These are phyloP conservation scores for Protobothrops flavoviridis DNA, from an alignment of 2,113 vertebrate genomes.

Conservation along the genomic window DNA sequence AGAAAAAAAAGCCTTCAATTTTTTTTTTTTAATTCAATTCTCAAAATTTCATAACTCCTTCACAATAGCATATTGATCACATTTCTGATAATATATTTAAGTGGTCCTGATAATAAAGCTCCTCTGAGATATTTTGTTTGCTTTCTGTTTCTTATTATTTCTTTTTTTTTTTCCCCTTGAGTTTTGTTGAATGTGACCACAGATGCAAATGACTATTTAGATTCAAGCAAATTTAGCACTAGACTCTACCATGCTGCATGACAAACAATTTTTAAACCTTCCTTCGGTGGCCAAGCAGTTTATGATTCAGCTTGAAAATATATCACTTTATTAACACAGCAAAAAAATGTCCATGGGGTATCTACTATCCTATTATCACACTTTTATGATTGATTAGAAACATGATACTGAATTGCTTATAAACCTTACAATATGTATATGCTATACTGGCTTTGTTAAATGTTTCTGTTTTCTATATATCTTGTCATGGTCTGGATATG, in stretches of 20 bases:
- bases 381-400: neutral
- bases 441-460: neutral
- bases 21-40: neutral
- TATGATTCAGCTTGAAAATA: neutral
- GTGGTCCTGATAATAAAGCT: neutral
- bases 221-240: neutral
- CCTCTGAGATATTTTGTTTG: neutral
- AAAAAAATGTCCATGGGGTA: neutral
- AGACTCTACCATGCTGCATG: neutral
- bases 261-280: neutral
- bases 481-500: neutral
- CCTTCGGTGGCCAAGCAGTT: neutral
- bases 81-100: neutral
- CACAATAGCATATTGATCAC: constrained; percentile 1
- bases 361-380: neutral
- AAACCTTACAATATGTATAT: neutral
- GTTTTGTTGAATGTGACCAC: neutral
- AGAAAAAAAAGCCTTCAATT: neutral
- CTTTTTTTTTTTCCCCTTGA: neutral
- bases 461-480: neutral
- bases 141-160: neutral
- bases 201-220: neutral
- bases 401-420: neutral
- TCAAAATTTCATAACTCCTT: constrained; percentile 8
- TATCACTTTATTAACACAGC: neutral